phyloP scores from a whole-genome alignment of 2,113 vertebrate species.

The Hylia prasina region DNA sequence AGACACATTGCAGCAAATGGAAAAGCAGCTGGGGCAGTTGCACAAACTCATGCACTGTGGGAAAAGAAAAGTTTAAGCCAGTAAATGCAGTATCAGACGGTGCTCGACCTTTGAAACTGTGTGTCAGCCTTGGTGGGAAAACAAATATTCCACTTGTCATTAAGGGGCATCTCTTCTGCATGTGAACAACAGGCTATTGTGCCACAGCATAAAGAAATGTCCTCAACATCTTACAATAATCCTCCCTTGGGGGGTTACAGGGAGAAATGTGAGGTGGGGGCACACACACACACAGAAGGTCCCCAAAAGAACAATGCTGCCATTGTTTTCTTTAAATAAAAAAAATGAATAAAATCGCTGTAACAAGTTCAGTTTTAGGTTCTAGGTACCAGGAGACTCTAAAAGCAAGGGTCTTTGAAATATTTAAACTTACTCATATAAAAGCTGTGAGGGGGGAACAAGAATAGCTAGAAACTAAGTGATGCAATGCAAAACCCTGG shows the following conservation, averaged over 20 bases:
- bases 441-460: not conserved
- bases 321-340: not conserved
- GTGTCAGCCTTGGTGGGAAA: slow-evolving; percentile 76
- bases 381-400: not conserved
- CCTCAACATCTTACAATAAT: not conserved
- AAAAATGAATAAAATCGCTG: not conserved
- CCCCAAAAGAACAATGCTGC: not conserved
- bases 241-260: not conserved
- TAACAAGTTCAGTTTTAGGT: not conserved
- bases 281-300: too few species aligned
- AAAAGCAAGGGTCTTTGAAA: not conserved
- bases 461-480: not conserved
- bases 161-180: slow-evolving; percentile 44
- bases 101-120: slow-evolving; percentile 70
- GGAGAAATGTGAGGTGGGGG: not conserved
- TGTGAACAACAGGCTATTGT: slow-evolving; percentile 63
- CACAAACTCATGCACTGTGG: slow-evolving; percentile 58
- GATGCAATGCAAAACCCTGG: not conserved
- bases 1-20: slow-evolving; percentile 46
- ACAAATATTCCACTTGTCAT: slow-evolving; percentile 72
- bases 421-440: not conserved
- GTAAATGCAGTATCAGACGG: slow-evolving; percentile 63
- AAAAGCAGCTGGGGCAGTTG: slow-evolving; percentile 53
- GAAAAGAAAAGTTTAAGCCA: slow-evolving; percentile 61
- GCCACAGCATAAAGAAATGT: slow-evolving; percentile 6